Conservation (phyloP, 2,888 invertebrate genomes). For the Synergus gifuensis region DNA sequence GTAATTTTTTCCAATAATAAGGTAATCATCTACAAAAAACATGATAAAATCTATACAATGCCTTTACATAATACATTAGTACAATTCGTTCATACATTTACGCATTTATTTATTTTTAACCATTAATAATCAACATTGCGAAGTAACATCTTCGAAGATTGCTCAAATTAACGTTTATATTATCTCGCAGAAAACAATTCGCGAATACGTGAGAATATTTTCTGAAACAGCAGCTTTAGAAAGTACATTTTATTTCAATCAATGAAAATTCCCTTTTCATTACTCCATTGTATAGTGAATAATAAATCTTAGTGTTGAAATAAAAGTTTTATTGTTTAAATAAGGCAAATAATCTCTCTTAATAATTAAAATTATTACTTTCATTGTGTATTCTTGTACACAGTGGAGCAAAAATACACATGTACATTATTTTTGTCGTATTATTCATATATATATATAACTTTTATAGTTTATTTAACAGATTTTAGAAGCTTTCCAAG, state of each 20-base stretch:
- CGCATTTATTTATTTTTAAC: constrained; percentile 9
- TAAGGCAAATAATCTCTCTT: neutral
- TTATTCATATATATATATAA: too few relatives aligned
- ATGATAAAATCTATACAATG: constrained; percentile 13
- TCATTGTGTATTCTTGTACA: too few relatives aligned
- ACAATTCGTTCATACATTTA: neutral
- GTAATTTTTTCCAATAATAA: neutral
- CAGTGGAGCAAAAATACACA: too few relatives aligned
- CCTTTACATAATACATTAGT: neutral
- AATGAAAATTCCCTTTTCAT: constrained; percentile 25
- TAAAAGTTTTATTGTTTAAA: neutral
- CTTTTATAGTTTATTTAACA: too few relatives aligned
- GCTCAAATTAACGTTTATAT: constrained; percentile 32
- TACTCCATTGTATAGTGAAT: neutral
- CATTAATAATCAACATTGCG: neutral
- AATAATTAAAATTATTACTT: neutral
- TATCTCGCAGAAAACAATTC: constrained; percentile 14
- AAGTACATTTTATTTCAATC: constrained; percentile 27
- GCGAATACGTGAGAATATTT: constrained; percentile 6
- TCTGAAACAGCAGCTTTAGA: constrained; percentile 30
- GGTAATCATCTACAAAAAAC: neutral
- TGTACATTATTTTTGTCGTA: too few relatives aligned
- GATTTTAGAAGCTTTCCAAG: too few relatives aligned
- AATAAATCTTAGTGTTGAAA: neutral
- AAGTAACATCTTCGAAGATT: constrained; percentile 5